Evolutionary conservation across 2,113 vertebrate genomes (phyloP).

Genomic region (zebrafish (Danio rerio)): GRCz12tu NC_133177.1:13432501-13433000

Average conservation of each 20-base stretch:
- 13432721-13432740: constrained; percentile 69
- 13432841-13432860: constrained; percentile 67
- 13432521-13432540: constrained; percentile 52
- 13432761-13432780: constrained; percentile 73
- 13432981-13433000: constrained; percentile 92
- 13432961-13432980: constrained; percentile 95
- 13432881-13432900: constrained; percentile 68
- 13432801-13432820: constrained; percentile 73
- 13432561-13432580: constrained; percentile 59
- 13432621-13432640: constrained; percentile 80
- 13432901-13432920: constrained; percentile 70
- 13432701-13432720: constrained; percentile 72
- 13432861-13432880: constrained; percentile 70
- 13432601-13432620: constrained; percentile 90
- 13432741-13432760: constrained; percentile 70
- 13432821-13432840: constrained; percentile 75
- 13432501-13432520: constrained; percentile 65
- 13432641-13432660: constrained; percentile 75
- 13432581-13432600: constrained; percentile 80
- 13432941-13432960: constrained; percentile 81
- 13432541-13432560: constrained; percentile 67
- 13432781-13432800: constrained; percentile 80
- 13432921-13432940: constrained; percentile 78
- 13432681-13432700: constrained; percentile 76
- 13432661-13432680: constrained; percentile 70